A percentile compares a stretch with the other conserved stretches of the same genome.
phyloP scores from a whole-genome alignment of 1,140 invertebrate species.

The Limonius californicus region DNA sequence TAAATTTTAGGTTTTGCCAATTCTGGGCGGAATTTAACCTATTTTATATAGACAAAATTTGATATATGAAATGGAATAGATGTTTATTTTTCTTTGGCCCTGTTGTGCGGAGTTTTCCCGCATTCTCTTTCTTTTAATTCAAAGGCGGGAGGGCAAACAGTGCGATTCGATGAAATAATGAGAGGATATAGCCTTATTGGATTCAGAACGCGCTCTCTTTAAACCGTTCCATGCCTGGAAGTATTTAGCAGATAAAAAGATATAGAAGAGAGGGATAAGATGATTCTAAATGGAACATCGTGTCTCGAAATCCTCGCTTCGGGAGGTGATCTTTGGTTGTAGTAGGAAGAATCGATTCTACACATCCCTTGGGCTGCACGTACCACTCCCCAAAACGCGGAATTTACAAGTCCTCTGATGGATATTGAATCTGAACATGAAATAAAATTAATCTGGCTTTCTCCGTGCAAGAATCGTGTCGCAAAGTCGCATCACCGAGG shows the following conservation, averaged over 20 bases:
- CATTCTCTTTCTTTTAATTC: background rate
- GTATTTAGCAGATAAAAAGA: constrained; percentile 29
- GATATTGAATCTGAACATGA: background rate
- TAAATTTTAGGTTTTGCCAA: no score
- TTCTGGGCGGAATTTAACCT: no score
- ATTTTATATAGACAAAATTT: no score
- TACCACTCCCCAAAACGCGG: background rate
- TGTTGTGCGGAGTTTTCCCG: no score
- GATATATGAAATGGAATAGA: no score
- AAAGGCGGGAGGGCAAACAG: constrained; percentile 24
- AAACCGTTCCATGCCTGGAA: constrained; percentile 23
- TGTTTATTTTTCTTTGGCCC: no score
- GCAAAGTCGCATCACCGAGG: background rate
- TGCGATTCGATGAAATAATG: constrained; percentile 22
- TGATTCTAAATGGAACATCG: constrained; percentile 31
- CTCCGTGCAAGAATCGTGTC: background rate
- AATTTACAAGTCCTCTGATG: background rate
- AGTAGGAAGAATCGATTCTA: constrained; percentile 25
- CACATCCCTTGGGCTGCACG: constrained; percentile 25
- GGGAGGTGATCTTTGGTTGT: constrained; percentile 28
- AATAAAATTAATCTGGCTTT: background rate
- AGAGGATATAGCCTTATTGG: constrained; percentile 27
- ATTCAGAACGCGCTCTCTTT: constrained; percentile 27
- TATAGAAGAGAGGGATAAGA: constrained; percentile 29
- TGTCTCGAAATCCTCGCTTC: constrained; percentile 26